Base-by-base conservation (phyloP, 2,888 invertebrate species). In the Neoaliturus tenellus region DNA sequence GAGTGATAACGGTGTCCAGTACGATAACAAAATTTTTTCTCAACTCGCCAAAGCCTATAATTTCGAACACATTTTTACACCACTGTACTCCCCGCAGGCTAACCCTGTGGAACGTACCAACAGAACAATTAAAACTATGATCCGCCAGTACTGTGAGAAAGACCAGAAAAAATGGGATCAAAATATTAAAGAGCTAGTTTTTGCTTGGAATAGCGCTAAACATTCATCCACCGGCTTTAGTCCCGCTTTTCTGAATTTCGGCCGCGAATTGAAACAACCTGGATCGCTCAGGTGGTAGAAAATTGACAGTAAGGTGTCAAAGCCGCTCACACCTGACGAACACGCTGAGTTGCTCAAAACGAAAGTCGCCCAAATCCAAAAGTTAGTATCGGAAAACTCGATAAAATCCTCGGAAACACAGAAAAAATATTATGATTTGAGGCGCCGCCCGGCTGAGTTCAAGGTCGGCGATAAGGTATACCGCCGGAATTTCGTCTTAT, bases 391-490 rank as follows among this genome's bases (percentile, higher is more conserved):
- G 6, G 10, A 10, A 35, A 35, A 35, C 35, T 6, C 35, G 10
- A 35, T 10, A 6, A 4, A 62, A 80, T 33, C 39, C 80, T 51
- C n/a, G 67, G 1, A 23, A 14, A 8, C 17, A 2, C 44, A 44
- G 12, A 44, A 44, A 12, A 4, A 17, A 2, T 44, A 6, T 14
- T 44, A 44, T 12, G 44, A 44, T 17, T 8, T 44, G 44, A 4
- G 81, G 0, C 23, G 83, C 28, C 55, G 71, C 28, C 69, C 67
- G 39, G 2, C 31, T 5, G 81, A 81, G 35, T 83, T 81, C n/a
- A 0, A 69, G 3, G 81, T 69, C 23, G 83, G 83, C 0, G 80
- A 83, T 14, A 62, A 55, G 67, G 83, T 83, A 1, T 69, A 44
- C 33, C 81, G 44, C 3, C 6, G 44, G 12, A 78, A 78, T 44